Percentiles rank a stretch among this genome's conserved stretches.
Evolutionary conservation across 2,797 vertebrate species (phyloP).

Genomic region (Bradypus variegatus): DNA sequence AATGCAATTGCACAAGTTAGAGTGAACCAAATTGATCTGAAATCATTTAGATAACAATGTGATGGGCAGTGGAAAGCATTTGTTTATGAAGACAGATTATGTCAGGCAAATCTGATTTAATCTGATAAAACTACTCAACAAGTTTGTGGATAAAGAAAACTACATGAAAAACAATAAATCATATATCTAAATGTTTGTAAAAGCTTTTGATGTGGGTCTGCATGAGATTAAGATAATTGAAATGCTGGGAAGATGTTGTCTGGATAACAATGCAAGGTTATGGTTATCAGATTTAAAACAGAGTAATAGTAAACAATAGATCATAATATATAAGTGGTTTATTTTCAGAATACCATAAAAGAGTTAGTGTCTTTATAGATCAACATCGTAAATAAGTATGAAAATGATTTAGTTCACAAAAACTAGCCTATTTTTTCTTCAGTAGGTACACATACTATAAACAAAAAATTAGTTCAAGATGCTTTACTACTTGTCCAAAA

Average conservation of each 20-base stretch:
- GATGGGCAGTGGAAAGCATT: conserved; percentile 58
- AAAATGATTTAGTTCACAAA: conserved; percentile 39
- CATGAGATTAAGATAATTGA: conserved; percentile 62
- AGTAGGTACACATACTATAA: conserved; percentile 18
- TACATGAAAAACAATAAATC: conserved; percentile 61
- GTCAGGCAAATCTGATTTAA: conserved; percentile 64
- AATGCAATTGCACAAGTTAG: conserved; percentile 64
- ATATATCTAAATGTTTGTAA: conserved; percentile 65
- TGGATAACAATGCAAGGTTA: conserved; percentile 50
- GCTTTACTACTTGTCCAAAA: conserved; percentile 14
- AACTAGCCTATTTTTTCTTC: conserved; percentile 20
- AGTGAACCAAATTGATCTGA: conserved; percentile 65
- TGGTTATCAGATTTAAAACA: conserved; percentile 61
- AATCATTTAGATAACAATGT: conserved; percentile 66
- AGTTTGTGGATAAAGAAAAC: conserved; percentile 64
- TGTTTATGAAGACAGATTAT: conserved; percentile 68
- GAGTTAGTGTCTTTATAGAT: conserved; percentile 37
- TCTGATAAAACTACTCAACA: conserved; percentile 65
- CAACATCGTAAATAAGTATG: conserved; percentile 22
- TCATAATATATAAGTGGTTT: conserved; percentile 45
- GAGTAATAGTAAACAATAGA: conserved; percentile 52
- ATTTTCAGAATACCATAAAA: conserved; percentile 47
- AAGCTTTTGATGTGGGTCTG: conserved; percentile 61
- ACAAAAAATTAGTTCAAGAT: conserved; percentile 36
- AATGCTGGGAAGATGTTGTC: conserved; percentile 57